phyloP scores from a whole-genome alignment of 1,140 invertebrate genomes.

The Schmidtea mediterranea region DNA sequence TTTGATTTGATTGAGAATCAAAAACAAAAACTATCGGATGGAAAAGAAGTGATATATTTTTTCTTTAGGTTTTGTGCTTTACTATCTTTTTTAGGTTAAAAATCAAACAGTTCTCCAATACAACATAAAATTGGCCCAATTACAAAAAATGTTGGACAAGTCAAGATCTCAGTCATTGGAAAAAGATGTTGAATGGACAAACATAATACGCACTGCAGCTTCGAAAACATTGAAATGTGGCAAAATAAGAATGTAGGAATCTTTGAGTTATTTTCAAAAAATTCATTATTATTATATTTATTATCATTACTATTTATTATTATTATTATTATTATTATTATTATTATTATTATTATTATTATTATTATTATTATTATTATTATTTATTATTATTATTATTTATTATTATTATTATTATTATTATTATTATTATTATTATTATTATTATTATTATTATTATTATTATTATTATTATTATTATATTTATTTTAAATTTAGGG shows the following conservation, averaged over 20 bases:
- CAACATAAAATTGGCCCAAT: conserved; percentile 23
- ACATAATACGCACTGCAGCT: conserved; percentile 25
- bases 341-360: no score
- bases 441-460: no score
- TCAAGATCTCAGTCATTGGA: conserved; percentile 21
- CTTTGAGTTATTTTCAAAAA: not conserved
- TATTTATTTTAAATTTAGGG: no score
- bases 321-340: no score
- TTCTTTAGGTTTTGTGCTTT: not conserved
- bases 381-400: no score
- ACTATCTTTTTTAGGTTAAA: conserved; percentile 10
- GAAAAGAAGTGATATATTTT: not conserved
- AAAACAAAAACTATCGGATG: not conserved
- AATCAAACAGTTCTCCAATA: conserved; percentile 23
- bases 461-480: no score
- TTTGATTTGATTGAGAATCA: not conserved
- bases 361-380: no score
- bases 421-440: no score
- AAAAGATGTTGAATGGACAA: conserved; percentile 25
- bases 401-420: no score
- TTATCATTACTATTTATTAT: no score
- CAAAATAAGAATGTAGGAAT: conserved; percentile 12
- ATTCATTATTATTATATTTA: no score
- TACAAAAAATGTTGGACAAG: conserved; percentile 21
- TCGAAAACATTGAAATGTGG: conserved; percentile 23